These are phyloP conservation scores for Caenorhabditis macrosperma DNA, from an alignment of 2,888 invertebrate genomes.

Conservation along the genomic window DNA sequence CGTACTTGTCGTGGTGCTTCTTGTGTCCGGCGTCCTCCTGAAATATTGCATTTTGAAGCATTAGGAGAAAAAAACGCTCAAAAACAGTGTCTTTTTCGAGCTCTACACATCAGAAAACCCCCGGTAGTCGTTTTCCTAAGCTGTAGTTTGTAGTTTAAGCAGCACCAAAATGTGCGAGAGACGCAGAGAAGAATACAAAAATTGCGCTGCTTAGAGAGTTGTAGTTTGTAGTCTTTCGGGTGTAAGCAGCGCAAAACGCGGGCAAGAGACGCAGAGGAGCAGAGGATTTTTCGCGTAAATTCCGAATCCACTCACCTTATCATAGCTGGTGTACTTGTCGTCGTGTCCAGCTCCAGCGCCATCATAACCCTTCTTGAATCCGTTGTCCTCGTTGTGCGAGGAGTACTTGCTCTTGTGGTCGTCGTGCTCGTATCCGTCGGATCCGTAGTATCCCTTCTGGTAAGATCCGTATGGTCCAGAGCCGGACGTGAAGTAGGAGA, in stretches of 20 bases:
- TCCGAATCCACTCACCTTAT: conserved; percentile 57
- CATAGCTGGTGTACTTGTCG: conserved; percentile 61
- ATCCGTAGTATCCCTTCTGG: conserved; percentile 70
- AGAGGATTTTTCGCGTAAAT: background rate
- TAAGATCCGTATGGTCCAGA: conserved; percentile 68
- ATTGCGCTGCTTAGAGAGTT: no score
- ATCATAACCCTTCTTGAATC: conserved; percentile 65
- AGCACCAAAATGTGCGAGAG: background rate
- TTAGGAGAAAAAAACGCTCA: background rate
- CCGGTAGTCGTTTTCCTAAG: background rate
- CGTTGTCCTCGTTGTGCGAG: conserved; percentile 49
- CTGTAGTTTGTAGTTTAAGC: background rate
- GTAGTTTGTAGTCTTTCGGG: no score
- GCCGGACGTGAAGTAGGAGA: conserved; percentile 68
- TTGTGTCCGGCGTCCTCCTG: conserved; percentile 54
- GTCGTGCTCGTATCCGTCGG: conserved; percentile 66
- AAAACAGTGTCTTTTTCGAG: background rate
- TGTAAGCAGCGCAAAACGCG: no score
- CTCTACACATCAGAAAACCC: background rate
- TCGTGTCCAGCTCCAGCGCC: conserved; percentile 55
- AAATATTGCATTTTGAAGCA: background rate
- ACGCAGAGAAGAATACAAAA: no score
- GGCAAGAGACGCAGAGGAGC: no score
- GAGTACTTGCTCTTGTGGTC: conserved; percentile 57
- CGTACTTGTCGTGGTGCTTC: conserved; percentile 57